Evolutionary conservation across 2,113 vertebrate species (phyloP).

Genomic region (Dendrocopos noguchii): DNA sequence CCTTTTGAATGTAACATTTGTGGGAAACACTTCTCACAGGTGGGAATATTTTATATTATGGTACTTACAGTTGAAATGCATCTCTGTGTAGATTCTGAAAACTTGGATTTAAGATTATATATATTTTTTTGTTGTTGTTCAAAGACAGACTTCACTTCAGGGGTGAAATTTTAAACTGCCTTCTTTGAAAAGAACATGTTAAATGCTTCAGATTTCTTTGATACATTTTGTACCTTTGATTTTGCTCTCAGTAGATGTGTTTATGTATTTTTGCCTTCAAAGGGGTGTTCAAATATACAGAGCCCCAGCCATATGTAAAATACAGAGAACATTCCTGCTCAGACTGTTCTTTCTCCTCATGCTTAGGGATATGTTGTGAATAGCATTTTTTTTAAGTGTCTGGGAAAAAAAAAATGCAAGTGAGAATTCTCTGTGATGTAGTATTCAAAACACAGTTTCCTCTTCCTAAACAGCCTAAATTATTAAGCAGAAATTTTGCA

Average conservation of each 20-base stretch:
- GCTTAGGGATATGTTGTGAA: not conserved
- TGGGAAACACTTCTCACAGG: slow-evolving; percentile 98
- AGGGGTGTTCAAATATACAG: not conserved
- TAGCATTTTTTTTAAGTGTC: not conserved
- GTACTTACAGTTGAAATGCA: slow-evolving; percentile 50
- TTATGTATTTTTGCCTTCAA: not conserved
- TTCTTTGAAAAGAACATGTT: not conserved
- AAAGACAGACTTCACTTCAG: not conserved
- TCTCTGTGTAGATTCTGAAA: slow-evolving; percentile 29
- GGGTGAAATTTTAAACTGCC: not conserved
- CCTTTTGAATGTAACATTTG: slow-evolving; percentile 98
- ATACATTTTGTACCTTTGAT: not conserved
- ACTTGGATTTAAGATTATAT: not conserved
- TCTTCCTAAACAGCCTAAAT: not conserved
- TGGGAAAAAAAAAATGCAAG: not conserved
- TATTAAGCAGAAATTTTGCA: not conserved
- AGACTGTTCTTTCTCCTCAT: not conserved
- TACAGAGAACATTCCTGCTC: not conserved
- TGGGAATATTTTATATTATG: slow-evolving; percentile 77
- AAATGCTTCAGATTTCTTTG: slow-evolving; percentile 4
- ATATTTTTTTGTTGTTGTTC: not conserved
- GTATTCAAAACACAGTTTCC: not conserved
- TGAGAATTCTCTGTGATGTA: not conserved
- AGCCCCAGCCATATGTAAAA: not conserved
- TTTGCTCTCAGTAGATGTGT: not conserved